phyloP scores from a whole-genome alignment of 2,888 invertebrate genomes.

The Archips xylosteana region DNA sequence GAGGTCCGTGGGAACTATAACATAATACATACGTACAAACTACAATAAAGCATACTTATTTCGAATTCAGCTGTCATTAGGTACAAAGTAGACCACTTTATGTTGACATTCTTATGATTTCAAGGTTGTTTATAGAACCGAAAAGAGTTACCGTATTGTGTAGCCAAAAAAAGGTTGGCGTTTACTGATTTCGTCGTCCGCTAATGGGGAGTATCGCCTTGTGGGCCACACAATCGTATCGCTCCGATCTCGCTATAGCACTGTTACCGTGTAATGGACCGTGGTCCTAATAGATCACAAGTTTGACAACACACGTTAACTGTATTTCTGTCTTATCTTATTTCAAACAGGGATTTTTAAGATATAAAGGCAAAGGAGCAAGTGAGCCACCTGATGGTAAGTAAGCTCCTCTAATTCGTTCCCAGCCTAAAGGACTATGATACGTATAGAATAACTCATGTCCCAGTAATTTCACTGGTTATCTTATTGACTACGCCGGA shows the following conservation, averaged over 20 bases:
- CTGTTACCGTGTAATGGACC: slow-evolving; percentile 27
- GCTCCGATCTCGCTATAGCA: slow-evolving; percentile 55
- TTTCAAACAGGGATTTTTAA: slow-evolving; percentile 16
- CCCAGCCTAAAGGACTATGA: no score
- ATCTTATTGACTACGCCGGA: no score
- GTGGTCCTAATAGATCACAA: slow-evolving; percentile 38
- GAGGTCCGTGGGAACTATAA: slow-evolving; percentile 11
- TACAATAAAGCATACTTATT: not conserved
- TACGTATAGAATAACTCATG: no score
- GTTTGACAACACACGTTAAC: slow-evolving; percentile 40
- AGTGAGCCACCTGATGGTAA: no score
- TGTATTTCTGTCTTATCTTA: slow-evolving; percentile 31
- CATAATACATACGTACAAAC: not conserved
- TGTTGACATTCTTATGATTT: not conserved
- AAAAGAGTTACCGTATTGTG: not conserved
- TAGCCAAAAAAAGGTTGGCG: not conserved
- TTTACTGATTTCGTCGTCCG: slow-evolving; percentile 44
- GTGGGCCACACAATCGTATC: slow-evolving; percentile 68
- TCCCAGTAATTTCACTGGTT: no score
- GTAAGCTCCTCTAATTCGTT: no score
- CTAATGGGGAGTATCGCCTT: slow-evolving; percentile 72
- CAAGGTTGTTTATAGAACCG: not conserved
- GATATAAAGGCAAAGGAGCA: not conserved
- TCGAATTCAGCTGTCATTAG: not conserved
- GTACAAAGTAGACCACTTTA: not conserved